Base-by-base conservation (phyloP, 2,797 vertebrate genomes). In the Siniperca obscura region DNA sequence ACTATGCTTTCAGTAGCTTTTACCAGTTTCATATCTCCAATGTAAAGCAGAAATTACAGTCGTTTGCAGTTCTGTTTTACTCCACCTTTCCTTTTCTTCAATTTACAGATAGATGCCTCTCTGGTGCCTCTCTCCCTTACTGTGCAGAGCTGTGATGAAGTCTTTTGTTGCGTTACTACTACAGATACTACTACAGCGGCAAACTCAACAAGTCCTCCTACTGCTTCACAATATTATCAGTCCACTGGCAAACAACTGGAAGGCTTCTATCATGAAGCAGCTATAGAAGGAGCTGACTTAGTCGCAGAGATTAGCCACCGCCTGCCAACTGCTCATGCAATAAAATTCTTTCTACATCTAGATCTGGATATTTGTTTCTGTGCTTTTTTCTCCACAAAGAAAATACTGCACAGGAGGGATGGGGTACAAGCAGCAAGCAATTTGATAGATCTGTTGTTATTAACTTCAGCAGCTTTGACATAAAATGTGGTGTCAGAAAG, bases 271-370 rank as follows among this genome's bases (percentile, higher is more conserved):
- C 22, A 7, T 21, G 22, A 22, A 79, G 38, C 69, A 72, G 44
- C 64, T 16, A 27, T 64, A 52, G 53, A 74, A 67, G 78, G 48
- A 62, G 64, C 44, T 73, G 76, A 72, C 50, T 62, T 64, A 71
- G 74, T 70, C 55, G 57, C 61, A 71, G 57, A 69, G 69, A 80
- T 69, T 59, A 76, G 36, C 40, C 25, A 5, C 36, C 21, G 13
- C 48, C 52, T 70, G 30, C 66, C 62, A 53, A 62, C 52, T 62
- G 60, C 60, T 61, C 30, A 46, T 55, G 83, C 65, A 78, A 52
- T 83, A 55, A 56, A 57, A 30, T 44, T 3, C 10, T 7, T 48
- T 74, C 61, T 38, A 22, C 38, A 46, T 68, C 13, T 50, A 19
- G 10, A 67, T n/a, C 59, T 62, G 27, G 13, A 44, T 60, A 30